Evolutionary conservation across 2,113 vertebrate species (phyloP).

Genomic region (Campylomormyrus tamandua): DNA sequence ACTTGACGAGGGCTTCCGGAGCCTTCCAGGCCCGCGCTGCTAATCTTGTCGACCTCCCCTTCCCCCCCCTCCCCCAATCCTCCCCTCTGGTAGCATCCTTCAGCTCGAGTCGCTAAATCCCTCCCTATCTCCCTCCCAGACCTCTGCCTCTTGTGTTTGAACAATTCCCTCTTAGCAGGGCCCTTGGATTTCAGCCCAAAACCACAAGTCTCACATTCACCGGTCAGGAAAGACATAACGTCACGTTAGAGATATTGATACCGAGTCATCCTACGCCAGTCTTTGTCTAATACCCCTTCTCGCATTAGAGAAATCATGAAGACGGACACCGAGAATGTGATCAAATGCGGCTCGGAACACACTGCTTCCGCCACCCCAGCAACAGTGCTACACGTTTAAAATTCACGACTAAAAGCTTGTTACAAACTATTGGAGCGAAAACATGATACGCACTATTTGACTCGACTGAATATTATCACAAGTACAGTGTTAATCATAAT

Average conservation of each 20-base stretch:
- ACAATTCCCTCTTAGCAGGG: slow-evolving; percentile 44
- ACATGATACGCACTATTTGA: slow-evolving; percentile 14
- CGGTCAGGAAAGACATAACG: slow-evolving; percentile 4
- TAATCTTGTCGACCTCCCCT: slow-evolving; percentile 41
- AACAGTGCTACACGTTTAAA: slow-evolving; percentile 19
- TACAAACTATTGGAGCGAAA: slow-evolving; percentile 23
- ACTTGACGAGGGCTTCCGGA: slow-evolving; percentile 36
- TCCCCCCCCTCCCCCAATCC: slow-evolving; percentile 35
- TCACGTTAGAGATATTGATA: slow-evolving; percentile 10
- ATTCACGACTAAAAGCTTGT: slow-evolving; percentile 28
- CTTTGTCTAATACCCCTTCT: not conserved
- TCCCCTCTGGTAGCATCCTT: slow-evolving; percentile 38
- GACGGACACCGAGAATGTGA: not conserved
- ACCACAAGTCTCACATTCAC: slow-evolving; percentile 3
- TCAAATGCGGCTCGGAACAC: slow-evolving; percentile 1
- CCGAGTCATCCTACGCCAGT: slow-evolving; percentile 1
- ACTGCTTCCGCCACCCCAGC: not conserved
- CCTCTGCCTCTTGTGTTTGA: slow-evolving; percentile 42
- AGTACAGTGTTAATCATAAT: slow-evolving; percentile 20
- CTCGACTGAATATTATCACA: slow-evolving; percentile 7
- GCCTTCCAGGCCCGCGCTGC: slow-evolving; percentile 39
- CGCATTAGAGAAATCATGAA: slow-evolving; percentile 12
- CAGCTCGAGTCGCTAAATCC: slow-evolving; percentile 44
- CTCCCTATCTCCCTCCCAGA: slow-evolving; percentile 47
- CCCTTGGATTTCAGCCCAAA: slow-evolving; percentile 40